A percentile compares a stretch with the other conserved stretches of the same genome.
Evolutionary conservation across 2,888 invertebrate genomes (phyloP).

Genomic region (Ormyrus labotus): DNA sequence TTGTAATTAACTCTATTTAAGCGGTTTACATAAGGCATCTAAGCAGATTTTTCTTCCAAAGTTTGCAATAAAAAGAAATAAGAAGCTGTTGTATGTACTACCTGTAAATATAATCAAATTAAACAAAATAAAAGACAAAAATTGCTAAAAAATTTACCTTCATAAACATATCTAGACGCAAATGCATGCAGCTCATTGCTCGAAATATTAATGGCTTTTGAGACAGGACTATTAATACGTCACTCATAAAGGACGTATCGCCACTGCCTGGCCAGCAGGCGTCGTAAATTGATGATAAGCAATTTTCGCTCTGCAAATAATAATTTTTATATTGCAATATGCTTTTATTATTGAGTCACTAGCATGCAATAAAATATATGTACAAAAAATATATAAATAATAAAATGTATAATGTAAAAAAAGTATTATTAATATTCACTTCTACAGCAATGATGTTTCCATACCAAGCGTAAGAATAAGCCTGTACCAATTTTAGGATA

Average conservation of each 20-base stretch:
- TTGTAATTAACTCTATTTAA: not conserved
- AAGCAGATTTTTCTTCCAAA: conserved; percentile 46
- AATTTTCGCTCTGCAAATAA: conserved; percentile 59
- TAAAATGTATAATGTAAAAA: not conserved
- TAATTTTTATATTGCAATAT: no score
- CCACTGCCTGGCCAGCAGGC: conserved; percentile 59
- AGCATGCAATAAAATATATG: no score
- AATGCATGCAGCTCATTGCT: conserved; percentile 31
- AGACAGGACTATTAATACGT: conserved; percentile 57
- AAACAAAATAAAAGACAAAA: not conserved
- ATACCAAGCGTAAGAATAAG: conserved; percentile 62
- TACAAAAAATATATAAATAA: not conserved
- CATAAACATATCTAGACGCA: conserved; percentile 33
- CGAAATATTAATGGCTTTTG: conserved; percentile 62
- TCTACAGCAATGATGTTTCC: conserved; percentile 58
- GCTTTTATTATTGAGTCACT: no score
- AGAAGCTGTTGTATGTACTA: conserved; percentile 58
- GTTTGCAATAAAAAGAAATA: conserved; percentile 59
- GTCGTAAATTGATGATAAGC: conserved; percentile 59
- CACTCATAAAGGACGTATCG: conserved; percentile 54
- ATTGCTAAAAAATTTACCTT: conserved; percentile 22
- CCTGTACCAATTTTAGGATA: conserved; percentile 59
- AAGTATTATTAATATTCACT: conserved; percentile 46
- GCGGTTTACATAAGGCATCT: not conserved
- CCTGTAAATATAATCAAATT: conserved; percentile 47